Conservation (phyloP, 2,888 invertebrate species). For the Calliscelio sp. region DNA sequence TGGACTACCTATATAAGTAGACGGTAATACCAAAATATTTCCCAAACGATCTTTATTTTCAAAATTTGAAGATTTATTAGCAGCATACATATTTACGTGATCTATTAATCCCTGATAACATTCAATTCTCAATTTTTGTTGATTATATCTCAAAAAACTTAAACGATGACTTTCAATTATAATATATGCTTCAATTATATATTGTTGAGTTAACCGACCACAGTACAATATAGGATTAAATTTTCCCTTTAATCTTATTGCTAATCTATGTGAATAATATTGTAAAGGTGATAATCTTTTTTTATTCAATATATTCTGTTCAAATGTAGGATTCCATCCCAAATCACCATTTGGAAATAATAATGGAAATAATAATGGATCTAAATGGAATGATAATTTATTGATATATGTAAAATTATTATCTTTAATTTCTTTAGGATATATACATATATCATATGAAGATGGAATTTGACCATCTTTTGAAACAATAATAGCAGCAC, state of each 20-base stretch:
- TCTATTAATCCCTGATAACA: constrained; percentile 24
- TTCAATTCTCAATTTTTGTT: constrained; percentile 21
- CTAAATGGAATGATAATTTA: constrained; percentile 5
- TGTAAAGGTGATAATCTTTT: constrained; percentile 9
- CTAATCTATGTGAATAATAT: constrained; percentile 10
- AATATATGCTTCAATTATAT: constrained; percentile 20
- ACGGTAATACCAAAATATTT: background rate
- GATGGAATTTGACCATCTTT: constrained; percentile 19
- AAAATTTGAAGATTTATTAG: constrained; percentile 16
- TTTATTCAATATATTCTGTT: background rate
- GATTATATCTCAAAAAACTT: constrained; percentile 21
- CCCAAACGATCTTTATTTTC: constrained; percentile 15
- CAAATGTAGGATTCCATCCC: background rate
- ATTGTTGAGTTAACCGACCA: constrained; percentile 21
- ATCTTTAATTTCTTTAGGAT: background rate
- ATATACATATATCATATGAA: constrained; percentile 3
- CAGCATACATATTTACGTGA: constrained; percentile 1
- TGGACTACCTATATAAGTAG: constrained; percentile 22
- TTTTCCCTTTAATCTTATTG: background rate
- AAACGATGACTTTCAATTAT: constrained; percentile 17
- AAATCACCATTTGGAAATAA: constrained; percentile 5
- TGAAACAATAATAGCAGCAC: background rate
- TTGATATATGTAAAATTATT: background rate
- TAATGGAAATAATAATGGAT: background rate
- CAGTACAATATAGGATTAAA: constrained; percentile 4